phyloP scores from a whole-genome alignment of 2,888 invertebrate species.

The Sericinus montela region DNA sequence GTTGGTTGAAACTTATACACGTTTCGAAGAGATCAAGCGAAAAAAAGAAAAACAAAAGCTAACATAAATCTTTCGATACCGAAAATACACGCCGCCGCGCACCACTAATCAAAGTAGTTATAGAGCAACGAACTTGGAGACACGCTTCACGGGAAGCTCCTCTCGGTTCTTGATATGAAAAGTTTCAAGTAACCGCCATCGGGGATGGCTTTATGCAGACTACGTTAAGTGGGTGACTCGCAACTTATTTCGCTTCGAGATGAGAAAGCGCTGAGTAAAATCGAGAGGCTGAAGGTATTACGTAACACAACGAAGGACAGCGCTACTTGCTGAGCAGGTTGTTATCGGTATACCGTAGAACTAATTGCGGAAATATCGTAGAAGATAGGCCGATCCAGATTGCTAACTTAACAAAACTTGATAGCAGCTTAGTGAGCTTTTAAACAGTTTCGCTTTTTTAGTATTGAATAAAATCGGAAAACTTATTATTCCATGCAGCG shows the following conservation, averaged over 20 bases:
- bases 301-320: neutral
- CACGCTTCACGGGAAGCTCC: constrained; percentile 8
- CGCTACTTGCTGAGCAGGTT: neutral
- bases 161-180: constrained; percentile 8
- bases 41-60: too few relatives aligned
- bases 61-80: neutral
- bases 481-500: too few relatives aligned
- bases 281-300: neutral
- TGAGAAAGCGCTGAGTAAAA: constrained; percentile 8
- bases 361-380: constrained; percentile 13
- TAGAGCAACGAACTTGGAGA: constrained; percentile 10
- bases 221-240: neutral
- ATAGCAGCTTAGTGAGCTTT: neutral
- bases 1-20: too few relatives aligned
- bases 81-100: neutral
- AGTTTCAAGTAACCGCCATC: neutral
- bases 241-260: neutral
- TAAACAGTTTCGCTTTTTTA: neutral
- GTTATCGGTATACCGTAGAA: constrained; percentile 8
- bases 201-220: neutral
- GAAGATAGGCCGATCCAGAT: neutral
- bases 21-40: too few relatives aligned
- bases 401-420: neutral
- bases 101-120: constrained; percentile 1
- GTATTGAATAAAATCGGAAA: neutral